phyloP scores from a whole-genome alignment of 2,888 invertebrate species.

The Exephanes ischioxanthus region DNA sequence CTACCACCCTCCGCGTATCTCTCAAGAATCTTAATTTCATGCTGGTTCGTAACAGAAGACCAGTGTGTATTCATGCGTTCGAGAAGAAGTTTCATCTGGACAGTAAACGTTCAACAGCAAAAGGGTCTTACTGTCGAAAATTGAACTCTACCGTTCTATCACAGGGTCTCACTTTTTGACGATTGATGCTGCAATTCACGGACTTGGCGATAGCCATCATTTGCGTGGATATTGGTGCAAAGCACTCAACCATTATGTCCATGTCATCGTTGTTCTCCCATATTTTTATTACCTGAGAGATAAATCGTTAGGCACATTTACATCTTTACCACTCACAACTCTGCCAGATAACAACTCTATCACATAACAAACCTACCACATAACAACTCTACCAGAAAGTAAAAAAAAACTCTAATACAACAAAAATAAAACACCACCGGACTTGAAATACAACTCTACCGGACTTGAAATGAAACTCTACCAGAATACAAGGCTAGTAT shows the following conservation, averaged over 20 bases:
- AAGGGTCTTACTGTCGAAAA: not conserved
- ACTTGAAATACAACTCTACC: too few species aligned
- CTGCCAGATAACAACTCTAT: too few species aligned
- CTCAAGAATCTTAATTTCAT: slow-evolving; percentile 25
- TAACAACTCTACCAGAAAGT: too few species aligned
- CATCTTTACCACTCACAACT: too few species aligned
- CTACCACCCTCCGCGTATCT: slow-evolving; percentile 37
- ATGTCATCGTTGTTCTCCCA: slow-evolving; percentile 33
- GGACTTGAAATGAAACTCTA: too few species aligned
- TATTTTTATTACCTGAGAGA: slow-evolving; percentile 32
- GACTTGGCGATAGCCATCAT: not conserved
- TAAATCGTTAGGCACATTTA: not conserved
- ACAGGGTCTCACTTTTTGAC: not conserved
- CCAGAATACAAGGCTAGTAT: too few species aligned
- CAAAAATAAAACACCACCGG: too few species aligned
- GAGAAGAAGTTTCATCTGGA: slow-evolving; percentile 38
- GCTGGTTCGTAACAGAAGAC: not conserved
- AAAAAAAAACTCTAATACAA: too few species aligned
- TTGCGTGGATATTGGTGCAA: not conserved
- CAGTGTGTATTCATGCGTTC: slow-evolving; percentile 20
- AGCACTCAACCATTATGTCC: not conserved
- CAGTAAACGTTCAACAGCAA: not conserved
- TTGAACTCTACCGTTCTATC: not conserved
- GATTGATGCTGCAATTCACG: not conserved
- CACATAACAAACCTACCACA: too few species aligned